These are phyloP conservation scores for Hiodon tergisus DNA, from an alignment of 2,113 vertebrate genomes.

Conservation along the genomic window DNA sequence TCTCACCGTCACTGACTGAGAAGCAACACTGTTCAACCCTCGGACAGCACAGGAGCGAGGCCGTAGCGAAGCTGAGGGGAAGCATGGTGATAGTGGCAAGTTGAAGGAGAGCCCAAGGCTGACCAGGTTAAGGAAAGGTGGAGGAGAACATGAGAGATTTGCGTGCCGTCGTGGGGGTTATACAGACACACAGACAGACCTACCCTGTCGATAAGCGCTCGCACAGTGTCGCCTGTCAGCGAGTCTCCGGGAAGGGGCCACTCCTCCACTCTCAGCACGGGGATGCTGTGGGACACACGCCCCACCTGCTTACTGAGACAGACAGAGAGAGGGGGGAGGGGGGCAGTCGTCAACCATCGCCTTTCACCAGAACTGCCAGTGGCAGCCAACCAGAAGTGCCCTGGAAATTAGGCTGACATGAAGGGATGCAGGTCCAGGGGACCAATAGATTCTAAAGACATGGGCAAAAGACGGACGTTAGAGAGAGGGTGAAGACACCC, in stretches of 20 bases:
- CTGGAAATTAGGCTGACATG: not conserved
- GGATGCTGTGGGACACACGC: slow-evolving; percentile 69
- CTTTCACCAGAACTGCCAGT: not conserved
- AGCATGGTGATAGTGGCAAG: too few species aligned
- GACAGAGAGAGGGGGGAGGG: slow-evolving; percentile 14
- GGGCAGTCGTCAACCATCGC: not conserved
- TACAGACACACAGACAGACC: slow-evolving; percentile 22
- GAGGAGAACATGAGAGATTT: too few species aligned
- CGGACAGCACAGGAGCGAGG: too few species aligned
- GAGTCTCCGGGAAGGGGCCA: slow-evolving; percentile 77
- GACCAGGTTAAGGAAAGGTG: too few species aligned
- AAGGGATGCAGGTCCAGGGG: not conserved
- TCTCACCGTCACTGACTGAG: too few species aligned
- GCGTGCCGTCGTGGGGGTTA: not conserved
- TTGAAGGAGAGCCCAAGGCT: too few species aligned
- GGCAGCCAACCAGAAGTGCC: not conserved
- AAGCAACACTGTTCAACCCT: too few species aligned
- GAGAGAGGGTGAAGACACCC: not conserved
- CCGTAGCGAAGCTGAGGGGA: too few species aligned
- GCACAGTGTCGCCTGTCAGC: slow-evolving; percentile 72
- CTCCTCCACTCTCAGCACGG: slow-evolving; percentile 84
- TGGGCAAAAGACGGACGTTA: not conserved
- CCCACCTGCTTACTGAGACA: slow-evolving; percentile 61
- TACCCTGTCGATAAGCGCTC: slow-evolving; percentile 87
- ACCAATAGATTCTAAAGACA: not conserved